phyloP scores from a whole-genome alignment of 1,140 invertebrate genomes.

The Sarcophaga peregrina region DNA sequence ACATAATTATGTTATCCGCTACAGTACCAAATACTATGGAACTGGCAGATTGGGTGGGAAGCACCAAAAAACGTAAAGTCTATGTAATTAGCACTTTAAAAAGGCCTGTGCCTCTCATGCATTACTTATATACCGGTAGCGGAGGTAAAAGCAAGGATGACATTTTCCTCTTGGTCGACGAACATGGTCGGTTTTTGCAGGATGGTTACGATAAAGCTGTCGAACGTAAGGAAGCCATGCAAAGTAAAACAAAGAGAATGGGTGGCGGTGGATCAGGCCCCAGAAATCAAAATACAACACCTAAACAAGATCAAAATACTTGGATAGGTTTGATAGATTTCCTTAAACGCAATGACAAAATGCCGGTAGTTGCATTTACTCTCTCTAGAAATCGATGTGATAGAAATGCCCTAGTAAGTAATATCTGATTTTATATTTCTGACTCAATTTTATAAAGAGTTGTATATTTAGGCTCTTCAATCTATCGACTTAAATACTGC shows the following conservation, averaged over 20 bases:
- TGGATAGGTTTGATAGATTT: constrained; percentile 88
- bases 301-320: constrained; percentile 82
- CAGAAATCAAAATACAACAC: constrained; percentile 53
- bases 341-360: constrained; percentile 80
- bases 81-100: constrained; percentile 95
- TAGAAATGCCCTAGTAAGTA: constrained; percentile 73
- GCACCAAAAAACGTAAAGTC: constrained; percentile 91
- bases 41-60: constrained; percentile 97
- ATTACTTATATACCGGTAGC: constrained; percentile 89
- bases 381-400: constrained; percentile 90
- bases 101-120: constrained; percentile 94
- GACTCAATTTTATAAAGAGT: background rate
- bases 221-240: constrained; percentile 72
- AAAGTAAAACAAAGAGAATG: constrained; percentile 52
- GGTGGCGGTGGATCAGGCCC: background rate
- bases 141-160: constrained; percentile 85
- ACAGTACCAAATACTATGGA: constrained; percentile 97
- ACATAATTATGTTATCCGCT: constrained; percentile 96
- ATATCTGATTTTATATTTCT: background rate
- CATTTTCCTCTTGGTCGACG: constrained; percentile 86
- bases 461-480: constrained; percentile 68
- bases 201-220: constrained; percentile 78
- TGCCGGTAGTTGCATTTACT: constrained; percentile 95
- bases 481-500: constrained; percentile 84
- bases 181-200: constrained; percentile 75